These are phyloP conservation scores for Lasiommata megera DNA, from an alignment of 2,888 invertebrate species.

Conservation along the genomic window DNA sequence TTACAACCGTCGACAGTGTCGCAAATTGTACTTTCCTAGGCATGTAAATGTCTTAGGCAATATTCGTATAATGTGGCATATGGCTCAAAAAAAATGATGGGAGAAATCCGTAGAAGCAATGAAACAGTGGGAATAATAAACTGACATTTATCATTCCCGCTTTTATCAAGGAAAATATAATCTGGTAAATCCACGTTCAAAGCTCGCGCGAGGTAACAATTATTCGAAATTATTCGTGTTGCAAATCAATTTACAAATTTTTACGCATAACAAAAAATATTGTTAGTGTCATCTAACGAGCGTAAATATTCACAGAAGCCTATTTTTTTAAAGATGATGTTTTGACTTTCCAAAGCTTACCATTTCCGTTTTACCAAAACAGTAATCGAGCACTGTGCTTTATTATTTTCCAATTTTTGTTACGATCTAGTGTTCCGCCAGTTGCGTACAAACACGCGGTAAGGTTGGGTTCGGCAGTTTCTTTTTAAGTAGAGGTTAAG, in stretches of 20 bases:
- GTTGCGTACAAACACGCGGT: constrained; percentile 22
- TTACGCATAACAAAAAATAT: neutral
- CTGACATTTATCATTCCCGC: too few relatives aligned
- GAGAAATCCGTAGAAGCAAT: too few relatives aligned
- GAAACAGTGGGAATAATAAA: too few relatives aligned
- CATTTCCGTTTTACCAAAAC: constrained; percentile 4
- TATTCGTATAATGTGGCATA: neutral
- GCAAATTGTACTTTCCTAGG: constrained; percentile 30
- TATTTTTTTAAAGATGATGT: neutral
- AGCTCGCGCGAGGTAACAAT: too few relatives aligned
- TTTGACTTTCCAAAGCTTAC: neutral
- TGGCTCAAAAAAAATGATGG: neutral
- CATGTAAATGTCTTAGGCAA: neutral
- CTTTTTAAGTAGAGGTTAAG: constrained; percentile 37
- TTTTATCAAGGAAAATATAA: too few relatives aligned
- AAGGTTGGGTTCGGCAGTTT: constrained; percentile 24
- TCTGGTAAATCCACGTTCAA: too few relatives aligned
- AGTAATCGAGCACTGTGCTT: neutral
- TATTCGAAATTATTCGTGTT: too few relatives aligned
- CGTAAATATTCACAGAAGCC: neutral
- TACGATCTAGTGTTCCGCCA: constrained; percentile 26
- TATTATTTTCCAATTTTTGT: constrained; percentile 30
- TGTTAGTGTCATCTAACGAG: neutral
- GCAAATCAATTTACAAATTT: neutral
- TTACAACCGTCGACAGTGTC: constrained; percentile 40